A percentile compares a stretch with the other conserved stretches of the same genome.
phyloP scores from a whole-genome alignment of 2,888 invertebrate species.

The Harpalus rubripes region DNA sequence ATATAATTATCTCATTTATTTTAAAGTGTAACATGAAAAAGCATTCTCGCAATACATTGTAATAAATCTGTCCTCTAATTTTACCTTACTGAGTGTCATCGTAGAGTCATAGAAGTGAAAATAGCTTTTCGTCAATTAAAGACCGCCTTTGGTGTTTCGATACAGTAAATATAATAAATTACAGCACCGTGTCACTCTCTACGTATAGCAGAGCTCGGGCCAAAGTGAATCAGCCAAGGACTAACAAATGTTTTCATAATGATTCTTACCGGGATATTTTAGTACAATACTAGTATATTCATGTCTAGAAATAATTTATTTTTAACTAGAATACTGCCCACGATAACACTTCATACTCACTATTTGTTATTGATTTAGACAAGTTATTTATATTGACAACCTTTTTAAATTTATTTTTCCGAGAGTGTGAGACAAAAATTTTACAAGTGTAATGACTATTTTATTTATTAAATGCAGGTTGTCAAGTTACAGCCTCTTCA shows the following conservation, averaged over 20 bases:
- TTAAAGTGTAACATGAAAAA: too few relatives aligned
- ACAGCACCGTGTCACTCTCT: constrained; percentile 41
- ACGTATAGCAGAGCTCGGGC: constrained; percentile 25
- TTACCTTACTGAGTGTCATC: not conserved
- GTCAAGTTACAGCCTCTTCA: too few relatives aligned
- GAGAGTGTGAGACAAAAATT: too few relatives aligned
- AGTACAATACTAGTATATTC: constrained; percentile 53
- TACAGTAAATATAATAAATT: constrained; percentile 64
- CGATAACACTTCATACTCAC: constrained; percentile 8
- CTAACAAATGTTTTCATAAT: constrained; percentile 55
- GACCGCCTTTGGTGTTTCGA: constrained; percentile 61
- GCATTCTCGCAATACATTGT: constrained; percentile 1
- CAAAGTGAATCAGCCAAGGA: constrained; percentile 61
- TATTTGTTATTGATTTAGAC: not conserved
- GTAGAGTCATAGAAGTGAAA: constrained; percentile 32
- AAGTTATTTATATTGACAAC: not conserved
- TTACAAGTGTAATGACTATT: too few relatives aligned
- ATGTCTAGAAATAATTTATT: constrained; percentile 43
- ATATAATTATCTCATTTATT: too few relatives aligned
- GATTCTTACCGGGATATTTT: constrained; percentile 60
- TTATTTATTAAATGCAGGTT: too few relatives aligned
- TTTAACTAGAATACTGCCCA: constrained; percentile 26
- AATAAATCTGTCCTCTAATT: constrained; percentile 9
- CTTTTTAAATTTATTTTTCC: not conserved
- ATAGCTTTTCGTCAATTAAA: constrained; percentile 60